Conservation (phyloP, 2,113 vertebrate species). For the Anolis carolinensis region DNA sequence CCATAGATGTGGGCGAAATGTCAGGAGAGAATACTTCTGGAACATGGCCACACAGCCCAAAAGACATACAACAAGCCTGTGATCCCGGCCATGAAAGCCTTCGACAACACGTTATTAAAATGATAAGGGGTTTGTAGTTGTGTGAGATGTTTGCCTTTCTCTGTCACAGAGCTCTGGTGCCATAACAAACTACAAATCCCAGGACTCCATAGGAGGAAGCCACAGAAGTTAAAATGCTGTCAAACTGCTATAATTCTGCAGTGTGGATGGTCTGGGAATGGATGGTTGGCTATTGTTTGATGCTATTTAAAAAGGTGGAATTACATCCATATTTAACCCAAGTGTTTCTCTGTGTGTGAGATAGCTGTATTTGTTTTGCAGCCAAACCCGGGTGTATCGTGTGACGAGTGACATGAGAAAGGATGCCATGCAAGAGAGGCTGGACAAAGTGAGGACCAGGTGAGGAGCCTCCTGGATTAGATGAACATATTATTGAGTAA, state of each 20-base stretch:
- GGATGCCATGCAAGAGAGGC: constrained; percentile 19
- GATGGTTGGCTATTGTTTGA: background rate
- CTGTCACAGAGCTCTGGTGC: no score
- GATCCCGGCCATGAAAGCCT: no score
- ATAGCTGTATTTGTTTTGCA: constrained; percentile 41
- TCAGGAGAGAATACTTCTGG: no score
- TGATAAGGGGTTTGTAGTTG: background rate
- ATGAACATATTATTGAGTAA: background rate
- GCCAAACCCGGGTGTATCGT: constrained; percentile 56
- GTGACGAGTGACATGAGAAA: constrained; percentile 30
- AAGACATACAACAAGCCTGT: no score
- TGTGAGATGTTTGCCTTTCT: background rate
- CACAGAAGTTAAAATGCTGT: no score
- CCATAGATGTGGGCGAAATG: no score
- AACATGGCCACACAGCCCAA: no score
- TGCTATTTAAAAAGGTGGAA: background rate
- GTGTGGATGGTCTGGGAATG: background rate
- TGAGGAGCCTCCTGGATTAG: background rate
- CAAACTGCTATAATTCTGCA: no score
- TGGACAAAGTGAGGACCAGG: constrained; percentile 55
- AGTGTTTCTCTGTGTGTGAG: background rate
- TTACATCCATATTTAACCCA: background rate
- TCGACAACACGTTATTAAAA: no score
- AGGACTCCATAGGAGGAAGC: no score
- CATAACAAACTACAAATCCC: no score